A percentile compares a stretch with the other conserved stretches of the same genome.
Conservation (phyloP, 2,888 invertebrate genomes). For the Patella caerulea region DNA sequence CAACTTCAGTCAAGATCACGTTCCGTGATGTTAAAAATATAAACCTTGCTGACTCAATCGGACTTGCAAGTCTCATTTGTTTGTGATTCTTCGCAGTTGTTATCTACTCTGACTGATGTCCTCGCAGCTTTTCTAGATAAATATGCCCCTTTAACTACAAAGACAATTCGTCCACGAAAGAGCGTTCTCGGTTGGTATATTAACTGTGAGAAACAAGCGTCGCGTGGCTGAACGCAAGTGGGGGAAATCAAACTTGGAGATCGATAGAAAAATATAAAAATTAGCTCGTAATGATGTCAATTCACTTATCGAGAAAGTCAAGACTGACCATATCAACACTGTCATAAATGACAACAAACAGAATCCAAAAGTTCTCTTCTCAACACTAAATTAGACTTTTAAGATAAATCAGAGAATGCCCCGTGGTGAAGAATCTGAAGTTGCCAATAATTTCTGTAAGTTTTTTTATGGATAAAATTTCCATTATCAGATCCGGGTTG, state of each 20-base stretch:
- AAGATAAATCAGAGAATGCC: not conserved
- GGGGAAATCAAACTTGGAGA: not conserved
- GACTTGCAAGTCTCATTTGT: too few species aligned
- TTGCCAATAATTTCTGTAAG: not conserved
- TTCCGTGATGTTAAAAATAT: not conserved
- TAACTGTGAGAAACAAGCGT: not conserved
- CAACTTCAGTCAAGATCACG: not conserved
- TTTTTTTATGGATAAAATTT: not conserved
- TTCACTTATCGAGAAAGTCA: not conserved
- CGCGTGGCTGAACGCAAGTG: not conserved
- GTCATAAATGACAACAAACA: not conserved
- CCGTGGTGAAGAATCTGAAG: not conserved
- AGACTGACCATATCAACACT: not conserved
- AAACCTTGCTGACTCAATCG: not conserved
- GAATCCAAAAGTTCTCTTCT: not conserved
- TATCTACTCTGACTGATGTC: not conserved
- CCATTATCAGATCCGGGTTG: not conserved
- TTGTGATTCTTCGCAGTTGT: not conserved
- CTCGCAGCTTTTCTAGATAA: not conserved
- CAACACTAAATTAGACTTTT: not conserved
- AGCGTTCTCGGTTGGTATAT: not conserved
- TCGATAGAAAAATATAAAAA: not conserved
- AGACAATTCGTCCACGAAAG: not conserved
- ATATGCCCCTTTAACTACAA: not conserved
- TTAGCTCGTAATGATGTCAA: not conserved